A percentile compares a stretch with the other conserved stretches of the same genome.
phyloP scores from a whole-genome alignment of 1,140 invertebrate species.

The Coptotermes formosanus region DNA sequence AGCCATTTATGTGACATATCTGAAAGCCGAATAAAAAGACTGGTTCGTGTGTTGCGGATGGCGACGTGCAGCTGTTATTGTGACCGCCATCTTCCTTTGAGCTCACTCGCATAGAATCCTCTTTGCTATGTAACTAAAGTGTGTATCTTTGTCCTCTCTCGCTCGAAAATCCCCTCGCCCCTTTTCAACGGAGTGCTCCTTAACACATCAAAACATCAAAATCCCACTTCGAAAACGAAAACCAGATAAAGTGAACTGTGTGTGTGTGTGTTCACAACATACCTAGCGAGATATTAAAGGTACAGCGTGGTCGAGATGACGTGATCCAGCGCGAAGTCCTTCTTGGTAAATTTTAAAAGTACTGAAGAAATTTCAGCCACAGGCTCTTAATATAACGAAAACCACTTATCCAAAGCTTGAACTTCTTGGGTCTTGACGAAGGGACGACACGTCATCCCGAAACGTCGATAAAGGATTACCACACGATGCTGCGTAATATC shows the following conservation, averaged over 20 bases:
- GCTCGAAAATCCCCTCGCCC: neutral
- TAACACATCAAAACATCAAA: neutral
- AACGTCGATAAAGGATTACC: too few species aligned
- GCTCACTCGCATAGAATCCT: neutral
- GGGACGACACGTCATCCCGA: too few species aligned
- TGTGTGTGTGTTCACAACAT: neutral
- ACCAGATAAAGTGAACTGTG: neutral
- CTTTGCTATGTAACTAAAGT: slow-evolving; percentile 9
- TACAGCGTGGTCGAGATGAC: neutral
- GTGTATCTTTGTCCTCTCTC: neutral
- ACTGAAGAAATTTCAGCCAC: too few species aligned
- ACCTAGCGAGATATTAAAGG: neutral
- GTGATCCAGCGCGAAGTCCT: too few species aligned
- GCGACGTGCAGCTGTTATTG: neutral
- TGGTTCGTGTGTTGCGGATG: neutral
- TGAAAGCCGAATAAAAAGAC: neutral
- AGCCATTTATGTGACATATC: neutral
- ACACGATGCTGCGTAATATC: too few species aligned
- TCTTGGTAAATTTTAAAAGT: too few species aligned
- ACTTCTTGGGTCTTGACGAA: too few species aligned
- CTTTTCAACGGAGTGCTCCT: neutral
- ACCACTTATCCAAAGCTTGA: too few species aligned
- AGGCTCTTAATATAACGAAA: too few species aligned
- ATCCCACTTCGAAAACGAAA: neutral
- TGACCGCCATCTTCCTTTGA: neutral